Evolutionary conservation across 2,888 invertebrate species (phyloP).

Genomic region (Eristalis arbustorum): DNA sequence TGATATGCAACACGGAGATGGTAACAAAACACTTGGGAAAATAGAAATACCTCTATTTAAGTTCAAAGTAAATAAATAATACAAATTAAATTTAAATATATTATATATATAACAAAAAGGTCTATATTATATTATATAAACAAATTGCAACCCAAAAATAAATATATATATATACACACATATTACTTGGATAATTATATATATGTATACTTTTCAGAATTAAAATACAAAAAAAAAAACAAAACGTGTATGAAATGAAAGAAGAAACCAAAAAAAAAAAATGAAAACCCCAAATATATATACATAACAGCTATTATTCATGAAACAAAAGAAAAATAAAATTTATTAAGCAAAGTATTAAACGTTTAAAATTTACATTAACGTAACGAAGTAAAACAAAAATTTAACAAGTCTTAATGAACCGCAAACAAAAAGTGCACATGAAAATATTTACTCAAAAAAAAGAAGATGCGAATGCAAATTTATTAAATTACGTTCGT

Average conservation of each 20-base stretch:
- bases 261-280: neutral
- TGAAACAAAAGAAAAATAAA: constrained; percentile 1
- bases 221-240: constrained; percentile 52
- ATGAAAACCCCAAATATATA: constrained; percentile 11
- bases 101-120: constrained; percentile 55
- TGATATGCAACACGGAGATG: constrained; percentile 50
- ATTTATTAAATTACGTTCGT: neutral
- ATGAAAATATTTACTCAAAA: constrained; percentile 31
- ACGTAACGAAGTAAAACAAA: constrained; percentile 32
- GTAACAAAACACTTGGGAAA: constrained; percentile 78
- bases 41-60: constrained; percentile 81
- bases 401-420: neutral
- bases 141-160: constrained; percentile 60
- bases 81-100: constrained; percentile 69
- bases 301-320: constrained; percentile 55
- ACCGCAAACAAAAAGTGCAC: constrained; percentile 53
- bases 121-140: constrained; percentile 66
- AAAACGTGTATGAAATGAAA: constrained; percentile 27
- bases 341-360: constrained; percentile 48
- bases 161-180: constrained; percentile 59
- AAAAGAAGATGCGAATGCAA: constrained; percentile 23
- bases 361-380: constrained; percentile 38
- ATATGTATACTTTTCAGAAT: constrained; percentile 54
- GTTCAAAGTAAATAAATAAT: constrained; percentile 77
- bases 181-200: constrained; percentile 56